phyloP scores from a whole-genome alignment of 2,797 vertebrate genomes.

The Megaceryle alcyon region DNA sequence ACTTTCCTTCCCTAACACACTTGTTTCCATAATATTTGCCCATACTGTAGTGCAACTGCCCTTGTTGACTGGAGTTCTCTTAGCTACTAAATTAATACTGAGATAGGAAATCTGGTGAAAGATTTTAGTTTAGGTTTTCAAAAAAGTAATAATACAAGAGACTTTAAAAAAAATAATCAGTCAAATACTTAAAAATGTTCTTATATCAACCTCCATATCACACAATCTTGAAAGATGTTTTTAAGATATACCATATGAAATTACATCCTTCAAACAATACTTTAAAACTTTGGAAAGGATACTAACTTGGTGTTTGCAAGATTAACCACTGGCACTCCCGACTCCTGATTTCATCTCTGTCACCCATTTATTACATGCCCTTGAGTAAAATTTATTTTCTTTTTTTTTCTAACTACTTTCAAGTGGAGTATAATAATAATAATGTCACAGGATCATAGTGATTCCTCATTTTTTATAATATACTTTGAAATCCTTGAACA shows the following conservation, averaged over 20 bases:
- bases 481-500: neutral
- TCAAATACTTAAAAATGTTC: neutral
- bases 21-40: conserved; percentile 6
- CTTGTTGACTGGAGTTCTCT: conserved; percentile 17
- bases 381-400: neutral
- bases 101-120: conserved; percentile 44
- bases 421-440: neutral
- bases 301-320: neutral
- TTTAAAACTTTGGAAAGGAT: neutral
- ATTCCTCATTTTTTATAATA: neutral
- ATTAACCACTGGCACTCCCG: neutral
- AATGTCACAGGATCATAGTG: neutral
- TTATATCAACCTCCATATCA: neutral
- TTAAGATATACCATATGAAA: neutral
- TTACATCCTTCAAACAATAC: neutral
- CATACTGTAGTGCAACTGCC: neutral
- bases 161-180: conserved; percentile 22
- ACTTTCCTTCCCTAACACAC: neutral
- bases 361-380: neutral
- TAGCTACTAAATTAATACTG: conserved; percentile 32
- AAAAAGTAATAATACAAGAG: conserved; percentile 33
- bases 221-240: neutral
- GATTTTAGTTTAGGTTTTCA: conserved; percentile 58
- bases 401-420: neutral
- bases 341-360: neutral